Base-by-base conservation (phyloP, 2,888 invertebrate species). In the Drosophila niveifrons region DNA sequence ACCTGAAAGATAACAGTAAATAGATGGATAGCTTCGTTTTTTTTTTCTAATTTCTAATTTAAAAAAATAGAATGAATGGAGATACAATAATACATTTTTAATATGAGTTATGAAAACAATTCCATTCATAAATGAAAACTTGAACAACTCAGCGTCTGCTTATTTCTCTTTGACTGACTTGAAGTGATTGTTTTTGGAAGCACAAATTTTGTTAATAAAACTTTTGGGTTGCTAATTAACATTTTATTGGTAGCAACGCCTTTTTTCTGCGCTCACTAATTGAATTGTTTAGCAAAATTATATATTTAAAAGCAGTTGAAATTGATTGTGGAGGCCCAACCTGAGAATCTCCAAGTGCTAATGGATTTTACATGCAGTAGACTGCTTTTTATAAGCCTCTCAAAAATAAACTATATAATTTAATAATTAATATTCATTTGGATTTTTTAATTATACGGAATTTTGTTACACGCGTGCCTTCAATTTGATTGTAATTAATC, bases 201-300 rank as follows among this genome's bases (percentile, higher is more conserved):
- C 18, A 10, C 1, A 28, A 52, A 13, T 13, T 41, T 15, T 17
- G n/a, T 29, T 23, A 56, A 46, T 50, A 43, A 39, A 46, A 9
- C 8, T 48, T 28, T 10, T 46, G 0, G 48, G 39, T 17, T 64
- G 73, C 18, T 72, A 76, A 75, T 66, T 62, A n/a, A 44, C 13
- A 51, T 74, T 77, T 76, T 73, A 76, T 76, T 66, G 77, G 63
- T 17, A 23, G 46, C 44, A 55, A 48, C 50, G 36, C 18, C 41
- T 56, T 63, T 56, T 65, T 65, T 53, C 9, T 23, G 41, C 18
- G 1, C 51, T 44, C 28, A 51, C 61, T 76, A 75, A 75, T 70
- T 64, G 18, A 57, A 63, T 69, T 77, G 18, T 73, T 76, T 69
- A 76, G 56, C 65, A 44, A 43, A 53, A 48, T 66, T 73, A 51